Percentiles rank a stretch among this genome's conserved stretches.
Evolutionary conservation across 1,140 invertebrate genomes (phyloP).

Genomic region (Onthophagus taurus): DNA sequence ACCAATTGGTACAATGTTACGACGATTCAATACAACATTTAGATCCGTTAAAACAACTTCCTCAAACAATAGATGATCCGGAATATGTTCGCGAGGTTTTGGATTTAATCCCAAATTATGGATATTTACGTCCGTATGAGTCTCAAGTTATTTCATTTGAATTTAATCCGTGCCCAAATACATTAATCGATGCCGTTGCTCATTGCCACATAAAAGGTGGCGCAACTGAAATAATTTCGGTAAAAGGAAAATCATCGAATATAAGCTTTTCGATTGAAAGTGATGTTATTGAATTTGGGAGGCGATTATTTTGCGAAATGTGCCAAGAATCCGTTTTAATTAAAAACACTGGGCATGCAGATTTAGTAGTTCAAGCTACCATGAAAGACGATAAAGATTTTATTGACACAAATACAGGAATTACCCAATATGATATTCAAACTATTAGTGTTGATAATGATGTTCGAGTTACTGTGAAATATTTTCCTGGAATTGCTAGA

Average conservation of each 20-base stretch:
- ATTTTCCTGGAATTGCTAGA: constrained; percentile 29
- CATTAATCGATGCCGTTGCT: constrained; percentile 24
- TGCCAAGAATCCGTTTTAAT: constrained; percentile 15
- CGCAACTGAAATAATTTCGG: constrained; percentile 27
- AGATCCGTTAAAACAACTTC: constrained; percentile 1
- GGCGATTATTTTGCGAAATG: constrained; percentile 30
- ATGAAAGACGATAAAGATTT: not conserved
- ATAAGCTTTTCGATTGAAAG: constrained; percentile 34
- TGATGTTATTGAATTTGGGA: constrained; percentile 35
- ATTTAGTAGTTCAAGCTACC: not conserved
- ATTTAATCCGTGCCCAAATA: constrained; percentile 33
- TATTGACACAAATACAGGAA: not conserved
- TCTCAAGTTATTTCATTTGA: constrained; percentile 30
- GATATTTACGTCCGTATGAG: constrained; percentile 36
- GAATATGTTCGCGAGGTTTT: constrained; percentile 24
- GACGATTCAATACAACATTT: not conserved
- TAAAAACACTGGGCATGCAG: constrained; percentile 13
- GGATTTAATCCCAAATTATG: constrained; percentile 32
- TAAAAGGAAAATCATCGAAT: constrained; percentile 32
- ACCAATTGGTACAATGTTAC: constrained; percentile 8
- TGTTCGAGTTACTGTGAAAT: constrained; percentile 25
- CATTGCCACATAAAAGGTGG: constrained; percentile 37
- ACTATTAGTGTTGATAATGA: constrained; percentile 21
- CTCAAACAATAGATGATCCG: not conserved
- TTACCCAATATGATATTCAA: not conserved